Base-by-base conservation (phyloP, 2,797 vertebrate species). In the Anguilla obscura region DNA sequence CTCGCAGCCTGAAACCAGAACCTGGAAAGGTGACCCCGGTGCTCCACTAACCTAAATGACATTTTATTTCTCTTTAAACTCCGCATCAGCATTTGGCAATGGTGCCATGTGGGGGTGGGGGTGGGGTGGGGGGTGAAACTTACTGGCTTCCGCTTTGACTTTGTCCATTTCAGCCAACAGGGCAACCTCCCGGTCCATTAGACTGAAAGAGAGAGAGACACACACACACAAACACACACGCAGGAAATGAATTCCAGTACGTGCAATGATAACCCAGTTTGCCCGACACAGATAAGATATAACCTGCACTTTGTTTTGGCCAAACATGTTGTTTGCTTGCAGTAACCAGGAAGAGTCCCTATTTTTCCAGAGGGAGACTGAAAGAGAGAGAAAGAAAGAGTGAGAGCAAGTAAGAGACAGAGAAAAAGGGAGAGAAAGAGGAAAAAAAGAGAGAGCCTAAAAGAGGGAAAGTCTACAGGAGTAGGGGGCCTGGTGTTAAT, bases 81-180 rank as follows among this genome's bases (percentile, higher is more conserved):
- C 45, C 10, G 79, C 9, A 21, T 50, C 40, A n/a, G 79, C 21
- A 50, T 48, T 50, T 82, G 40, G 6, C 50, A 82, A 82, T 45
- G 24, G 36, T 45, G 76, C 18, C 36, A 24, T 9, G 36, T 5
- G 40, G 16, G 33, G 16, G 76, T 5, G 40, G 14, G 74, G 30
- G 12, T 8, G 71, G 7, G 83, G 90, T 87, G 56, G 16, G 16
- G 71, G 90, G 88, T 40, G 60, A 52, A 89, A 95, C 98, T 98
- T 96, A 99, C 98, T 97, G 91, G 98, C 96, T 94, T 98, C 98
- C 52, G 97, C 97, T 95, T 99, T 99, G 90, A 99, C 98, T 96
- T 98, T 98, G 94, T 99, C 98, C 98, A 99, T 98, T 92, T 99
- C 98, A 1, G 91, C 95, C 89, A 99, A 92, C 63, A 99, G 94